Conservation (phyloP, 2,113 vertebrate genomes). For the Pelmatolapia mariae region DNA sequence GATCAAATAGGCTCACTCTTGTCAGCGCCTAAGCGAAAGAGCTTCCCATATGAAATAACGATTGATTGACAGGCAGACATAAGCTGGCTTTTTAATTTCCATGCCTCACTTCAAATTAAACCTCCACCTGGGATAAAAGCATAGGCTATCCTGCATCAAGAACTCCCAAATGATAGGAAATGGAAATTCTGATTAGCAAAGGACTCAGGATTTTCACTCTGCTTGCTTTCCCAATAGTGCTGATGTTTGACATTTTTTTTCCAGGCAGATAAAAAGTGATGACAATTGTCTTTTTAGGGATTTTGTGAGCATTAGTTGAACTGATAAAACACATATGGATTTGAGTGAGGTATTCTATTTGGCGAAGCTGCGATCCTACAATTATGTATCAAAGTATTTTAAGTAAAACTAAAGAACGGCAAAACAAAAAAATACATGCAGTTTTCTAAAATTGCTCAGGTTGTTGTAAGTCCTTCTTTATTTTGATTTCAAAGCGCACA, state of each 20-base stretch:
- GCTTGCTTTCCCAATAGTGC: constrained; percentile 67
- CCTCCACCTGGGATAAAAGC: constrained; percentile 83
- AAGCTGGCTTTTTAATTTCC: constrained; percentile 76
- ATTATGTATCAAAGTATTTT: neutral
- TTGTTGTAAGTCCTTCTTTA: neutral
- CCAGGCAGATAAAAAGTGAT: constrained; percentile 74
- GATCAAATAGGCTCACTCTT: constrained; percentile 81
- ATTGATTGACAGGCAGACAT: constrained; percentile 83
- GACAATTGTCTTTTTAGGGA: constrained; percentile 67
- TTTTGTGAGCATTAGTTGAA: constrained; percentile 55
- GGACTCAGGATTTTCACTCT: constrained; percentile 60
- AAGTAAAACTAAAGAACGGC: neutral
- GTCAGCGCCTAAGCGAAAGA: constrained; percentile 75
- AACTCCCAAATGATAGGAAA: constrained; percentile 61
- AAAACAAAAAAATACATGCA: neutral
- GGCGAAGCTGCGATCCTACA: neutral
- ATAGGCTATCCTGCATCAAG: constrained; percentile 69
- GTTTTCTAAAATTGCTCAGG: neutral
- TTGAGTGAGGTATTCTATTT: constrained; percentile 6
- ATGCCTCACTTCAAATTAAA: constrained; percentile 80
- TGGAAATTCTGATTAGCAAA: constrained; percentile 70
- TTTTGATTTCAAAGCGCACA: neutral
- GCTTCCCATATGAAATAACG: constrained; percentile 70
- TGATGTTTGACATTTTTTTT: constrained; percentile 69
- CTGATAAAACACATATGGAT: constrained; percentile 26